Base-by-base conservation (phyloP, 2,888 invertebrate genomes). In the Scelioninae gen. 1 region DNA sequence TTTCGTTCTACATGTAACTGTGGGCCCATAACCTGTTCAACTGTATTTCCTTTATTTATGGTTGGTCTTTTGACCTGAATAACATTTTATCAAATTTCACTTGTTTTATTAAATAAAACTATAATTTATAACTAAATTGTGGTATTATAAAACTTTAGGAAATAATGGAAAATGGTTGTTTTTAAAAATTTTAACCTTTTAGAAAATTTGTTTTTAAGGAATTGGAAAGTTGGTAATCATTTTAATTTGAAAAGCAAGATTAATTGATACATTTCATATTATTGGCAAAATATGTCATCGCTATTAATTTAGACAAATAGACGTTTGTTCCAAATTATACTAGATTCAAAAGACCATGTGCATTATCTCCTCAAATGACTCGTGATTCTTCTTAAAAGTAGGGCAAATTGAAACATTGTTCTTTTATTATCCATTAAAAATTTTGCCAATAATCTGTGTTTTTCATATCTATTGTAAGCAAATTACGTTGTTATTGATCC, bases 401-500 rank as follows among this genome's bases (percentile, higher is more conserved):
- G 13, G 15, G 45, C 45, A 45, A 45, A 5, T 45, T 13, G 45
- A 9, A n/a, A 45, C n/a, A 13, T 13, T 45, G 13, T 45, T 45
- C 11, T 45, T 13, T 5, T 13, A 31, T 31, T 53, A 1, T 11
- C 4, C 11, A 6, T 5, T 6, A 32, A 31, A 53, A 53, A 31
- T 29, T 31, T 11, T 5, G n/a, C 32, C 53, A 31, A 53, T 53
- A 13, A 23, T 23, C 49, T 16, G 10, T 0, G 11, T 53, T 53
- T 13, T 31, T 31, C 31, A 13, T 5, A n/a, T 43, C 40, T 60
- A 29, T 60, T 43, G n/a, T 7, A 15, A 40, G 43, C 38, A 38
- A 58, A 58, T 40, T 40, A 34, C 58, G 16, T 6, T 6, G 23
- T 43, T 40, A 60, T 60, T 13, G 68, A 68, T 68, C 55, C 29